Evolutionary conservation across 2,113 vertebrate genomes (phyloP).

Genomic region (Phaethornis superciliosus): DNA sequence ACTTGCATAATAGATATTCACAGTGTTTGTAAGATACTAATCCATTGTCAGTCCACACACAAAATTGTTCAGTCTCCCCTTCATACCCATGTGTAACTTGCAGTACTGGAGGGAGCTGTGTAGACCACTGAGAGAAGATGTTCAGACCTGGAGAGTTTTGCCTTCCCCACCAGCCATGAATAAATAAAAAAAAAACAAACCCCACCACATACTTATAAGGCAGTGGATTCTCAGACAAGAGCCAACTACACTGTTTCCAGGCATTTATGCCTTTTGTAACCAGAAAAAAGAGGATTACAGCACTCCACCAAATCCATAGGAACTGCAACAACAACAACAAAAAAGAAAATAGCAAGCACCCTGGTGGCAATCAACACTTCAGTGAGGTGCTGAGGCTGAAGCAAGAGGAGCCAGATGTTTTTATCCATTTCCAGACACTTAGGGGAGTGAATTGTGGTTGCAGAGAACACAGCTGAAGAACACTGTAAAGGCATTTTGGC

Average conservation of each 20-base stretch:
- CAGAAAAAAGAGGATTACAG: not conserved
- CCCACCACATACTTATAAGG: not conserved
- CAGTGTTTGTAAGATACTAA: conserved; percentile 40
- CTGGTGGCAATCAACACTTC: not conserved
- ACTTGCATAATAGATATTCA: conserved; percentile 61
- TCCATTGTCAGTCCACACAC: not conserved
- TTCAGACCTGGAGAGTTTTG: not conserved
- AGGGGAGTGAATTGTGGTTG: not conserved
- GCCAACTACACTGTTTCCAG: not conserved
- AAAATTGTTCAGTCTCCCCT: not conserved
- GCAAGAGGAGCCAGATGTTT: not conserved
- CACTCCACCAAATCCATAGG: not conserved
- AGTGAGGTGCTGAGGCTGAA: not conserved
- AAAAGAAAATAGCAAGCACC: not conserved
- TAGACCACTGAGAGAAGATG: not conserved
- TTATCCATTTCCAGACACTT: not conserved
- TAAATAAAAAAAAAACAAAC: not conserved
- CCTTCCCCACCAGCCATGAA: not conserved
- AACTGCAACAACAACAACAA: not conserved
- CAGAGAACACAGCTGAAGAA: not conserved
- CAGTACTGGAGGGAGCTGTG: not conserved
- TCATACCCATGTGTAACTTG: not conserved
- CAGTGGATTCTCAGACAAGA: not conserved
- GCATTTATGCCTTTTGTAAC: not conserved
- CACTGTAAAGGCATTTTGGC: not conserved